phyloP scores from a whole-genome alignment of 1,140 invertebrate genomes.

The Olivierus martensii region DNA sequence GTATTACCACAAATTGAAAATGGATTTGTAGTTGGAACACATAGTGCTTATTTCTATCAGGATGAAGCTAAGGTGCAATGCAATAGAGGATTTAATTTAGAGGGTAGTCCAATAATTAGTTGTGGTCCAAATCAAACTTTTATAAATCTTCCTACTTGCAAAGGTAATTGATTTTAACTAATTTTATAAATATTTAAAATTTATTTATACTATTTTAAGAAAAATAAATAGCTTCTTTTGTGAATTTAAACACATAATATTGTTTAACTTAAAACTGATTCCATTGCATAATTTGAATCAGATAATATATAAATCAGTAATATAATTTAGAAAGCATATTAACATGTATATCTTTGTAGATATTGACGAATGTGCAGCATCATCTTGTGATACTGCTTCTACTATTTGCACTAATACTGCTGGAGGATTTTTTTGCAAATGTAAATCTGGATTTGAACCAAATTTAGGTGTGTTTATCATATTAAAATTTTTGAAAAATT shows the following conservation, averaged over 20 bases:
- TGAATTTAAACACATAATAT: no score
- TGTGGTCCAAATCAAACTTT: conserved; percentile 77
- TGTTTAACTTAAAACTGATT: background rate
- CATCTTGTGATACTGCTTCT: conserved; percentile 72
- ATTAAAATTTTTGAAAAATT: no score
- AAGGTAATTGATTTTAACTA: conserved; percentile 40
- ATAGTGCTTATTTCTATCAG: conserved; percentile 56
- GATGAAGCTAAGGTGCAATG: conserved; percentile 88
- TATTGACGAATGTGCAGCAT: conserved; percentile 79
- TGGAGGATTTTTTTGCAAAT: conserved; percentile 85
- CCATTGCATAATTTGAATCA: background rate
- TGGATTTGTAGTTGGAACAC: conserved; percentile 22
- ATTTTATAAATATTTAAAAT: background rate
- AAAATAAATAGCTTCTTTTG: no score
- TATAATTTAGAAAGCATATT: background rate
- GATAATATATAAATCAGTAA: conserved; percentile 3
- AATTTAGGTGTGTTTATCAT: conserved; percentile 42
- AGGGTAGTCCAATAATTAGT: conserved; percentile 70
- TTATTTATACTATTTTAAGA: no score
- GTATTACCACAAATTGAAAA: conserved; percentile 51
- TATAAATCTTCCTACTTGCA: conserved; percentile 66
- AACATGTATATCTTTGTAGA: conserved; percentile 40
- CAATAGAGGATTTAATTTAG: conserved; percentile 70
- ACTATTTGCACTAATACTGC: conserved; percentile 82
- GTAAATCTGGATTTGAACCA: conserved; percentile 64